Evolutionary conservation across 2,113 vertebrate species (phyloP).

Genomic region (Fukomys damarensis): DNA sequence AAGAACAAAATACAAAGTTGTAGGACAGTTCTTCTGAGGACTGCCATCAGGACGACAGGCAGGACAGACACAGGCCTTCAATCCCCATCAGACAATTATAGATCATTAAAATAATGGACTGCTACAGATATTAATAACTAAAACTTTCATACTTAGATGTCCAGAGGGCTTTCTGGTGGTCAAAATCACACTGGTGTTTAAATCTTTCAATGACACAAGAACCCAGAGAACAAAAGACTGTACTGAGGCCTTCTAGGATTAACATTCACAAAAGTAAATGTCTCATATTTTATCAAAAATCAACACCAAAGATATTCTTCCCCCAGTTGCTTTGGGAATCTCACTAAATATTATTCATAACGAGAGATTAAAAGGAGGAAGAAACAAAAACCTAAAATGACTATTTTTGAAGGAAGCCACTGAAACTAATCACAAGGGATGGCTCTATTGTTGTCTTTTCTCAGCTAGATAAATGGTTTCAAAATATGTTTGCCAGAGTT

Average conservation of each 20-base stretch:
- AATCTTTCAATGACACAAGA: constrained; percentile 69
- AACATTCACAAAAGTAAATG: constrained; percentile 73
- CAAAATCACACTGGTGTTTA: constrained; percentile 68
- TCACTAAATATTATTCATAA: constrained; percentile 75
- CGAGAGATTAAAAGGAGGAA: constrained; percentile 73
- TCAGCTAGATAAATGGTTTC: constrained; percentile 64
- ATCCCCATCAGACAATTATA: constrained; percentile 70
- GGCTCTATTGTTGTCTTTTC: constrained; percentile 46
- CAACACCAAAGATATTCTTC: constrained; percentile 74
- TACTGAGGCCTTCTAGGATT: constrained; percentile 64
- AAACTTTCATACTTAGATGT: constrained; percentile 58
- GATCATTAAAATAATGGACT: constrained; percentile 84
- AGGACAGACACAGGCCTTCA: constrained; percentile 81
- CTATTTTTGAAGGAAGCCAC: constrained; percentile 71
- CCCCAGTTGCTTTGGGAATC: constrained; percentile 64
- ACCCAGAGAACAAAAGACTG: constrained; percentile 68
- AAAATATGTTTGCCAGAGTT: constrained; percentile 61
- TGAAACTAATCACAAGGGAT: constrained; percentile 73
- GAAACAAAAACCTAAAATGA: constrained; percentile 71
- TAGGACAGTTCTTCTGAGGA: constrained; percentile 81
- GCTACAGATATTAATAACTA: constrained; percentile 53
- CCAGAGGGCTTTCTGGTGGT: constrained; percentile 42
- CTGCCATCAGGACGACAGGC: constrained; percentile 75
- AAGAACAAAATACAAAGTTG: constrained; percentile 80
- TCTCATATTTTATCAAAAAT: constrained; percentile 79